These are phyloP conservation scores for Parapsyche elsis DNA, from an alignment of 1,140 invertebrate genomes.

Conservation along the genomic window DNA sequence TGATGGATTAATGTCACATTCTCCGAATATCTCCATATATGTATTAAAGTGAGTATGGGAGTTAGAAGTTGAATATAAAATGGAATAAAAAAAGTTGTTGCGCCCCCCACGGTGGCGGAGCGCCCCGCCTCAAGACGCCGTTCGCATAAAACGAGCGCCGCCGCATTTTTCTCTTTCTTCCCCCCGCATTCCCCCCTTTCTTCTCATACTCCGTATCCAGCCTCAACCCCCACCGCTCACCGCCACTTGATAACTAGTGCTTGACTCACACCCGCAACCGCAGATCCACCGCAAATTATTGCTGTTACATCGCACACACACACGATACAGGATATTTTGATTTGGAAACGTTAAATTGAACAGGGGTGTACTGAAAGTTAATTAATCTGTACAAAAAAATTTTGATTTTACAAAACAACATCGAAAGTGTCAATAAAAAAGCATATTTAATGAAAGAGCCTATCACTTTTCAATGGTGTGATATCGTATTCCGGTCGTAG, in stretches of 20 bases:
- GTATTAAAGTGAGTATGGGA: too few relatives aligned
- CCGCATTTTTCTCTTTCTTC: conserved; percentile 57
- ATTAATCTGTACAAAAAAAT: too few relatives aligned
- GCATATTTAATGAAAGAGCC: too few relatives aligned
- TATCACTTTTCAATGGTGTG: too few relatives aligned
- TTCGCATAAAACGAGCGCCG: conserved; percentile 53
- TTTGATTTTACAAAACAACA: too few relatives aligned
- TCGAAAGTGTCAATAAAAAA: too few relatives aligned
- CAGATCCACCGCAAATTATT: conserved; percentile 6
- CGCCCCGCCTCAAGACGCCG: conserved; percentile 53
- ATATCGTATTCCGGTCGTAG: too few relatives aligned
- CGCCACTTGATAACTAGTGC: conserved; percentile 15
- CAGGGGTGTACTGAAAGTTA: too few relatives aligned
- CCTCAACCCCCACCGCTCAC: conserved; percentile 25
- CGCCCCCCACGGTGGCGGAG: conserved; percentile 20
- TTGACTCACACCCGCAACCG: conserved; percentile 16
- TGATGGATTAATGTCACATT: too few relatives aligned
- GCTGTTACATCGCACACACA: neutral
- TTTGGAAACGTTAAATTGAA: too few relatives aligned
- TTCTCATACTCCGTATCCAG: neutral
- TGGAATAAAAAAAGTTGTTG: neutral
- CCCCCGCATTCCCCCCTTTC: neutral
- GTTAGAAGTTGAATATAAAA: neutral
- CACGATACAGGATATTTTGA: too few relatives aligned
- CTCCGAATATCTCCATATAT: too few relatives aligned